Evolutionary conservation across 2,113 vertebrate genomes (phyloP), one percentile per base, ranked within the genome.

Genomic region (Aptenodytes forsteri): DNA sequence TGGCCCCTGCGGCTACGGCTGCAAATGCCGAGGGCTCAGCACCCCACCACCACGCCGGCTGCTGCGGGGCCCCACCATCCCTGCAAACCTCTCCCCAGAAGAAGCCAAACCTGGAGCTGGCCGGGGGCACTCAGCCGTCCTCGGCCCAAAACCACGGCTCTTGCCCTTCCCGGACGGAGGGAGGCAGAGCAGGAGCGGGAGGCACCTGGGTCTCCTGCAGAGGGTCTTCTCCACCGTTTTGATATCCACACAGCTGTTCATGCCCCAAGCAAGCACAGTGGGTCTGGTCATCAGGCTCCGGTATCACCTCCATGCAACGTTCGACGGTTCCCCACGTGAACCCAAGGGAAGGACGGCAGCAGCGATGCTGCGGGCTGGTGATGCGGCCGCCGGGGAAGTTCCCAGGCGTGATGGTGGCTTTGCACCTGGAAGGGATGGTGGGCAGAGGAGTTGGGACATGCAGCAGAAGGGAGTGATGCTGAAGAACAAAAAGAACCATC

Each of bases 401-500:
- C 91, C 93, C 93, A 30, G 32, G 69, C 8, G 10, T 13, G 89
- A 71, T 7, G 4, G 71, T 52, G 56, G 42, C 58, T 95, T 55
- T 69, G 93, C 64, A 46, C 86, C 16, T 6, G 69, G 49, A 34
- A 46, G 56, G 58, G 64, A 38, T 3, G 46, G 54, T 1, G 22
- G 58, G 85, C 5, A 2, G 55, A 92, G 40, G 64, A 5, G 21
- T 71, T 47, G 55, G 83, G 87, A 70, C 98, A 97, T 98, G 98
- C 98, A 95, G 97, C 92, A 50, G 56, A 85, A 96, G 46, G 75
- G 77, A 87, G 88, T 22, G 23, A 96, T 94, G 79, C 44, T 81
- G 94, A 86, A 78, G 80, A 97, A 94, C 26, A 1, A 73, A 95
- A 93, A 96, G 95, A 97, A 97, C 96, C 97, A 93, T 97, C 93